Conservation (phyloP, 2,797 vertebrate species). For the Prionace glauca region DNA sequence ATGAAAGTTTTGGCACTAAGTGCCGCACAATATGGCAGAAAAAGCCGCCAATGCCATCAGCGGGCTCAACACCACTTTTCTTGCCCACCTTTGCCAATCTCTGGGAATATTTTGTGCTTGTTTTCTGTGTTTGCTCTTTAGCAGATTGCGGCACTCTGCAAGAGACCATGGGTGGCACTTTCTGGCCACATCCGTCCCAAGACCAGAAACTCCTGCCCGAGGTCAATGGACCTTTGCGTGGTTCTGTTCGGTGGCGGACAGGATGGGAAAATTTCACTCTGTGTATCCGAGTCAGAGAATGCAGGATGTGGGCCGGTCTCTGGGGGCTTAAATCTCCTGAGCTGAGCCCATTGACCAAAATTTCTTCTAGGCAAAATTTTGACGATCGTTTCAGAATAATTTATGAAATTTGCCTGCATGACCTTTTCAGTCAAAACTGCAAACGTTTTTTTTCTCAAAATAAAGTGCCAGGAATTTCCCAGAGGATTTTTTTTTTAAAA, state of each 20-base stretch:
- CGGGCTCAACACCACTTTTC: too few species aligned
- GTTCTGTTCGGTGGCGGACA: too few species aligned
- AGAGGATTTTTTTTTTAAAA: neutral
- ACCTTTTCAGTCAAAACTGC: neutral
- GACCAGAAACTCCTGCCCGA: too few species aligned
- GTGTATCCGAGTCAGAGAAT: neutral
- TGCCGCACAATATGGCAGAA: too few species aligned
- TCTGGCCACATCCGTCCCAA: too few species aligned
- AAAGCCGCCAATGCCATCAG: too few species aligned
- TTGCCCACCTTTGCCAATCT: too few species aligned
- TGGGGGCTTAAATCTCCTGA: too few species aligned
- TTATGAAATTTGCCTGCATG: neutral
- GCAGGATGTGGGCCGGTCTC: neutral
- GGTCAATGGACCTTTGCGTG: too few species aligned
- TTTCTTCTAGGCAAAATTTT: neutral
- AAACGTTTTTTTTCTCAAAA: neutral
- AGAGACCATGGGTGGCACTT: neutral
- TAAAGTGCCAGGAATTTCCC: neutral
- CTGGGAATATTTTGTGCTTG: neutral
- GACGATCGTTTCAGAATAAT: neutral
- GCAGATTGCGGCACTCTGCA: neutral
- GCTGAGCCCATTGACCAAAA: neutral
- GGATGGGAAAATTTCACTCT: too few species aligned
- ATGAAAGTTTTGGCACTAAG: too few species aligned
- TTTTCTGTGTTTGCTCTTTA: neutral